A percentile compares a stretch with the other conserved stretches of the same genome.
Conservation (phyloP, 2,797 vertebrate species). For the Bucorvus abyssinicus region DNA sequence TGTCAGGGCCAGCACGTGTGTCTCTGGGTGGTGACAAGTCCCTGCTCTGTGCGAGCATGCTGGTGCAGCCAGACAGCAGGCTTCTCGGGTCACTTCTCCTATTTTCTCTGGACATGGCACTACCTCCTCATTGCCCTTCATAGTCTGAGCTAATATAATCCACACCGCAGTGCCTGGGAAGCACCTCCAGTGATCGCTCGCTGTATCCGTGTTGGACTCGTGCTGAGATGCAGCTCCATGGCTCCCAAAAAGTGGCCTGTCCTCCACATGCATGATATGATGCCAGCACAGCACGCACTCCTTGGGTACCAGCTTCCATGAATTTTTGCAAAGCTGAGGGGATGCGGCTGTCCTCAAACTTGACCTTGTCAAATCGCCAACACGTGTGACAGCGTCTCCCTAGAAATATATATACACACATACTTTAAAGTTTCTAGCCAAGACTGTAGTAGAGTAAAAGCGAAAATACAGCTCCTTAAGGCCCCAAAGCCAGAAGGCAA, state of each 20-base stretch:
- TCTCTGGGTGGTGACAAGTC: not conserved
- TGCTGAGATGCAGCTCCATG: rapidly evolving
- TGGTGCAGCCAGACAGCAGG: not conserved
- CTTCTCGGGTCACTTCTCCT: not conserved
- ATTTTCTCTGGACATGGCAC: not conserved
- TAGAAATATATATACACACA: not conserved
- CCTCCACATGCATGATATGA: rapidly evolving
- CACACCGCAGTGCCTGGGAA: not conserved
- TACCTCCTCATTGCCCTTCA: not conserved
- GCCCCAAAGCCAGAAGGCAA: not conserved
- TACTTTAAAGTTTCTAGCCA: not conserved
- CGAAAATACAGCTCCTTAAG: not conserved
- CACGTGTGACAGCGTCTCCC: not conserved
- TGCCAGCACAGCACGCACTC: not conserved
- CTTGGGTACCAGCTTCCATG: not conserved
- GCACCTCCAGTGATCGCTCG: rapidly evolving
- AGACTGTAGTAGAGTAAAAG: not conserved
- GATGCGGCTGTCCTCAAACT: rapidly evolving
- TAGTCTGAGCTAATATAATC: not conserved
- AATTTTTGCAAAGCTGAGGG: not conserved
- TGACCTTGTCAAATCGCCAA: not conserved
- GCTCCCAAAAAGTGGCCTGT: not conserved
- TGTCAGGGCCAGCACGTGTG: rapidly evolving
- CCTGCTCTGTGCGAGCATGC: rapidly evolving
- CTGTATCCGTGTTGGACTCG: rapidly evolving